Percentiles rank a stretch among this genome's conserved stretches.
Conservation (phyloP, 2,888 invertebrate genomes). For the Morpho deidamia region DNA sequence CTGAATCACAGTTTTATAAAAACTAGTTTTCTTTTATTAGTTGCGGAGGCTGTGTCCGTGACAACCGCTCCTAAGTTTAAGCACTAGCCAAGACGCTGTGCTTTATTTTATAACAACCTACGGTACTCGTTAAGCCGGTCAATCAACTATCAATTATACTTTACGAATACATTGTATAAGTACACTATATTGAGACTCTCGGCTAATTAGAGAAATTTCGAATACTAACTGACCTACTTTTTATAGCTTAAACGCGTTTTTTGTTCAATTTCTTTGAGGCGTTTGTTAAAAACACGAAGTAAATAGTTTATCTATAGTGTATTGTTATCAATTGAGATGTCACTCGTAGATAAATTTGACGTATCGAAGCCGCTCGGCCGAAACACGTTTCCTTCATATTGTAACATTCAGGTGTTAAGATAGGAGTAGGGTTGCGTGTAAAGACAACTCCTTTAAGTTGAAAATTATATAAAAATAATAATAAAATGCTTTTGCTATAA, state of each 20-base stretch:
- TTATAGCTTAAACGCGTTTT: conserved; percentile 6
- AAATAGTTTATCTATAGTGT: conserved; percentile 6
- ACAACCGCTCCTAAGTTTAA: too few species aligned
- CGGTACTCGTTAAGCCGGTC: too few species aligned
- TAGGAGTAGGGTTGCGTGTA: conserved; percentile 1
- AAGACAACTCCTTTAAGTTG: too few species aligned
- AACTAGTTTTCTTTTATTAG: too few species aligned
- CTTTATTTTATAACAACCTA: too few species aligned
- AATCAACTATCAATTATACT: neutral
- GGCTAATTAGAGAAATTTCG: conserved; percentile 23
- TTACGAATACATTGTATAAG: neutral
- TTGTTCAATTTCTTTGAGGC: neutral
- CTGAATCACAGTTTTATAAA: too few species aligned
- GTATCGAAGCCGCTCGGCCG: conserved; percentile 19
- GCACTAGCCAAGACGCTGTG: too few species aligned
- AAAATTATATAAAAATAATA: too few species aligned
- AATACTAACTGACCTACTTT: conserved; percentile 23
- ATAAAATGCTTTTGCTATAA: too few species aligned
- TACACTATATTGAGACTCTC: conserved; percentile 23
- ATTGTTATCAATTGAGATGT: conserved; percentile 16
- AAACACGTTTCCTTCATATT: conserved; percentile 4
- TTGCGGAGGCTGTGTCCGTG: too few species aligned
- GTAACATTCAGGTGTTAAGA: neutral
- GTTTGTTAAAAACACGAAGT: neutral
- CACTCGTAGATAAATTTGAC: conserved; percentile 26